Evolutionary conservation across 2,888 invertebrate genomes (phyloP).

Genomic region (Anoncus sp.): DNA sequence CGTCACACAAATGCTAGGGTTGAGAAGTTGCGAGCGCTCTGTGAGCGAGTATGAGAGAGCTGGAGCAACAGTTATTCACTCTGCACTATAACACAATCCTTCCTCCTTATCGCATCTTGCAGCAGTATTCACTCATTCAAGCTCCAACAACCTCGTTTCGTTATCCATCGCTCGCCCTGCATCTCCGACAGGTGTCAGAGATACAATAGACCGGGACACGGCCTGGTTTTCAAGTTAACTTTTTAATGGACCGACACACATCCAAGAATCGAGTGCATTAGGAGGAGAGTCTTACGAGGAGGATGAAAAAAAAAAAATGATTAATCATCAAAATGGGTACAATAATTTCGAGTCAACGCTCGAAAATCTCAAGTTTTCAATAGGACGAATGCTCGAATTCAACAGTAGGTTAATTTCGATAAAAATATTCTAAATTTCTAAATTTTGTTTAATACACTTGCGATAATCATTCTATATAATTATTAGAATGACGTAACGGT

Average conservation of each 20-base stretch:
- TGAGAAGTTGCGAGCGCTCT: conserved; percentile 55
- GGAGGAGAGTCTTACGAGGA: not conserved
- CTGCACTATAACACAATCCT: conserved; percentile 20
- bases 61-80: conserved; percentile 44
- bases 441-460: not conserved
- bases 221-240: conserved; percentile 64
- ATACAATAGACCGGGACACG: conserved; percentile 59
- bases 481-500: not conserved
- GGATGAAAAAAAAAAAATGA: conserved; percentile 2
- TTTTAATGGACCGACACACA: conserved; percentile 55
- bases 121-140: conserved; percentile 55
- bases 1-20: conserved; percentile 44
- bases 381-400: not conserved
- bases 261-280: conserved; percentile 24
- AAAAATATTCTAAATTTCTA: not conserved
- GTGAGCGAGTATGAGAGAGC: conserved; percentile 12
- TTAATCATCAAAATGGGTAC: not conserved
- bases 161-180: conserved; percentile 44
- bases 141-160: conserved; percentile 35
- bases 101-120: conserved; percentile 26
- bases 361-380: not conserved
- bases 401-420: not conserved
- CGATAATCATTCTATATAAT: not conserved
- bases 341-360: not conserved
- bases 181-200: conserved; percentile 58